These are phyloP conservation scores for Phoenicopterus ruber DNA, from an alignment of 2,113 vertebrate species.

Conservation along the genomic window DNA sequence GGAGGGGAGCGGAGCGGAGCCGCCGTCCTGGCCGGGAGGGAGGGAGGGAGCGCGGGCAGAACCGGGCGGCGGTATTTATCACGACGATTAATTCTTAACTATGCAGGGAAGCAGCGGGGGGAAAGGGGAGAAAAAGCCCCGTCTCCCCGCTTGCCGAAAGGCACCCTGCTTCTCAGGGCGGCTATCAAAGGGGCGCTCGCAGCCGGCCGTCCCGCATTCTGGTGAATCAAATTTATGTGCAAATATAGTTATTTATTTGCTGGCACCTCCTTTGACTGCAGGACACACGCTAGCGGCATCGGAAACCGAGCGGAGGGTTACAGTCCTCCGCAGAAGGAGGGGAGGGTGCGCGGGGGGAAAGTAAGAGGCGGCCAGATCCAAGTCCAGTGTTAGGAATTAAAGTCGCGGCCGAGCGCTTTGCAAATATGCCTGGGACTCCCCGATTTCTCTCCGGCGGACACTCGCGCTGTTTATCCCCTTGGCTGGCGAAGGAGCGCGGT, in stretches of 20 bases:
- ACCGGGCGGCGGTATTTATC: background rate
- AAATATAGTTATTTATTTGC: constrained; percentile 35
- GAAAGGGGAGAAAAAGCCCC: background rate
- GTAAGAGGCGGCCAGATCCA: constrained; percentile 61
- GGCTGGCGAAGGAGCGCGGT: background rate
- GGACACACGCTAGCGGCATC: background rate
- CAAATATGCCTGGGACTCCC: constrained; percentile 3
- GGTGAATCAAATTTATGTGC: constrained; percentile 20
- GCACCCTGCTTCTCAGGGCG: background rate
- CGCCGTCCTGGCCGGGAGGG: background rate
- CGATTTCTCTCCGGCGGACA: background rate
- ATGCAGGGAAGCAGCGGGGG: background rate
- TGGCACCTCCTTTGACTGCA: background rate
- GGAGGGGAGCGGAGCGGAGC: background rate
- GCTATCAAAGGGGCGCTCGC: background rate
- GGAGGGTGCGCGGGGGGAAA: background rate
- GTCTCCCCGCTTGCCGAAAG: background rate
- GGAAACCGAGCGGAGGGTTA: constrained; percentile 38
- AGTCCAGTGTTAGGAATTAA: constrained; percentile 77
- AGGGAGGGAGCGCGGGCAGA: background rate
- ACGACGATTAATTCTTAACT: constrained; percentile 2
- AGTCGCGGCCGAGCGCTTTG: constrained; percentile 7
- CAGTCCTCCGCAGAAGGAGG: background rate
- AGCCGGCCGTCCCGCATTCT: background rate
- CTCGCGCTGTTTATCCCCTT: background rate